phyloP scores from a whole-genome alignment of 2,888 invertebrate species.

The Ophion ellenae region DNA sequence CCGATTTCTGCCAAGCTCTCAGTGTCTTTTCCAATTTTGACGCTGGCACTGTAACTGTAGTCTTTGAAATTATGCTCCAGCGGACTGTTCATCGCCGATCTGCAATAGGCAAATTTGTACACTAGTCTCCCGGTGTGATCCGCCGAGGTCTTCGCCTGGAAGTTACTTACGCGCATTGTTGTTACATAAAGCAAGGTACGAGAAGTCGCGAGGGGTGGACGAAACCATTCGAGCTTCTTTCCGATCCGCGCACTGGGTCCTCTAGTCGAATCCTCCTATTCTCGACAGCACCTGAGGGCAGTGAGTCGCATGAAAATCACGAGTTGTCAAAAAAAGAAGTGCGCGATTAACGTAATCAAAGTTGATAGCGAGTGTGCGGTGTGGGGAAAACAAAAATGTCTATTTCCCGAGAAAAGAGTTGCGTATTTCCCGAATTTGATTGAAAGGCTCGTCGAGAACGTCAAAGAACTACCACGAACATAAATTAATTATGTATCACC shows the following conservation, averaged over 20 bases:
- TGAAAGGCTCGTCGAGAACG: not conserved
- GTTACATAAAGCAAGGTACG: conserved; percentile 49
- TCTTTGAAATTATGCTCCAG: conserved; percentile 81
- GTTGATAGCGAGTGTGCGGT: no score
- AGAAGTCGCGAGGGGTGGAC: conserved; percentile 2
- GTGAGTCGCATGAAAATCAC: not conserved
- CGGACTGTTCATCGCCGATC: conserved; percentile 83
- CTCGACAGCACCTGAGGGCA: not conserved
- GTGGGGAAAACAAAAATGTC: not conserved
- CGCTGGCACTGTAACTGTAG: conserved; percentile 75
- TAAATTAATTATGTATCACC: conserved; percentile 28
- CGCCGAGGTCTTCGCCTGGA: not conserved
- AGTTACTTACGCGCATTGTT: conserved; percentile 63
- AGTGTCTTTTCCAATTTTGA: conserved; percentile 67
- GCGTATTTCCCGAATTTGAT: not conserved
- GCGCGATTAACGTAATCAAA: not conserved
- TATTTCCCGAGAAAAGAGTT: not conserved
- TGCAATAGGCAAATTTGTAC: conserved; percentile 63
- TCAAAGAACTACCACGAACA: conserved; percentile 15
- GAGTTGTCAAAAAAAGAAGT: not conserved
- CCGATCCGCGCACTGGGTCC: not conserved
- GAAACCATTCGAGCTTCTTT: conserved; percentile 12
- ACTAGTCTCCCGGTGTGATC: not conserved
- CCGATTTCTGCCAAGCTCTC: conserved; percentile 76
- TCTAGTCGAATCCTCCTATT: no score